Conservation (phyloP, 2,888 invertebrate genomes). For the Luperina nickerlii region DNA sequence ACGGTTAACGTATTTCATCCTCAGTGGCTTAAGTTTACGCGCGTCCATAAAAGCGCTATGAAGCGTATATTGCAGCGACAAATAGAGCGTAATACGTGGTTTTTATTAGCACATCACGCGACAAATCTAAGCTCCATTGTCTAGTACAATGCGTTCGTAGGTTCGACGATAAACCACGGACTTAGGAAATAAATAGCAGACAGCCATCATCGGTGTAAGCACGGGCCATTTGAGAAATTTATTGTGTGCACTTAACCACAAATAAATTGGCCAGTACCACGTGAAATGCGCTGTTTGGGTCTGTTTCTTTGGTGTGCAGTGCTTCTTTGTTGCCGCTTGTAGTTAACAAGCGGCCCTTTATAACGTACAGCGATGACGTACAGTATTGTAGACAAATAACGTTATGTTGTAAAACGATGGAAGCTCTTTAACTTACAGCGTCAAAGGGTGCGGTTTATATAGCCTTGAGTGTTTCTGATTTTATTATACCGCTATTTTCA, state of each 20-base stretch:
- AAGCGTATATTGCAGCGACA: constrained; percentile 77
- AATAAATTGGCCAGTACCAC: constrained; percentile 87
- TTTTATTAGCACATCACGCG: constrained; percentile 81
- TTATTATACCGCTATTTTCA: constrained; percentile 19
- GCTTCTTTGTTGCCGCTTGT: constrained; percentile 65
- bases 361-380: constrained; percentile 46
- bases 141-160: constrained; percentile 79
- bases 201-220: constrained; percentile 86
- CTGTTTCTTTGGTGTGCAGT: constrained; percentile 73
- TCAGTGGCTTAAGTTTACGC: constrained; percentile 74
- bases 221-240: constrained; percentile 89
- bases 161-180: constrained; percentile 82
- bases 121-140: constrained; percentile 83
- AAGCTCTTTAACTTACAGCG: constrained; percentile 21
- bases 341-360: constrained; percentile 68
- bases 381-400: constrained; percentile 51
- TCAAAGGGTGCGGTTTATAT: constrained; percentile 5
- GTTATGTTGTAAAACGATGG: constrained; percentile 51
- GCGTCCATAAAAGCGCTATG: constrained; percentile 73
- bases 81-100: constrained; percentile 76
- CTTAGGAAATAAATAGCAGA: constrained; percentile 87
- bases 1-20: constrained; percentile 61
- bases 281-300: constrained; percentile 78
- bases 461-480: constrained; percentile 14
- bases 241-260: constrained; percentile 89